Base-by-base conservation (phyloP, 2,113 vertebrate genomes). In the Chelonoidis abingdonii region DNA sequence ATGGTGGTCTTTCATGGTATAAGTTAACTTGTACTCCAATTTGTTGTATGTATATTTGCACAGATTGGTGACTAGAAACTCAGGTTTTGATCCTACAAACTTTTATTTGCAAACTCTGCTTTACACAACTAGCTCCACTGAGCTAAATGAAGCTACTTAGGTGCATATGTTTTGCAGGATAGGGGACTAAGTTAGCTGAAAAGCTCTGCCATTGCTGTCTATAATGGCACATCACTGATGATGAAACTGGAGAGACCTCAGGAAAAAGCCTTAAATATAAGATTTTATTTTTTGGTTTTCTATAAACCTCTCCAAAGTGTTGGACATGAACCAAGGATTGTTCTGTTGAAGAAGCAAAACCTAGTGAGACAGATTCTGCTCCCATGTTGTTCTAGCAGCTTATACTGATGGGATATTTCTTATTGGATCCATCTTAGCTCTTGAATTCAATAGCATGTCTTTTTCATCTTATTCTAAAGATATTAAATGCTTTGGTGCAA, bases 1-100 rank as follows among this genome's bases (percentile, higher is more conserved):
- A 31, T 29, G n/a, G 53, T 0, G 0, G 53, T 93, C 21, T 87
- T 76, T 76, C 17, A 8, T 1, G 79, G 3, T 29, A 29, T 1
- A 52, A 8, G 1, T 31, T 41, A 94, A 1, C 5, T 2, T 93
- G 2, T 35, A 4, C 49, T 35, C 3, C 69, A 44, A 47, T 41
- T 57, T 41, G 76, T 1, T 72, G 17, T 27, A 31, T 29, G 54
- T 16, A 59, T 83, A 44, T 83, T 59, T 29, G 54, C 53, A 83
- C 17, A 38, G 44, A 27, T 19, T 57, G 5, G 38, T 57, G 25
- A 16, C 24, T 56, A 83, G 54, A 57, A 56, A 47, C 13, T 38
- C 12, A 78, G 41, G 41, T 44, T 47, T 78, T 44, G 41, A 78
- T 27, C 75, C 75, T 78, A 22, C n/a, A 78, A 78, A 78, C 12